A percentile compares a stretch with the other conserved stretches of the same genome.
These are phyloP conservation scores for Recurvirostra avosetta DNA, from an alignment of 2,113 vertebrate species.

Conservation along the genomic window DNA sequence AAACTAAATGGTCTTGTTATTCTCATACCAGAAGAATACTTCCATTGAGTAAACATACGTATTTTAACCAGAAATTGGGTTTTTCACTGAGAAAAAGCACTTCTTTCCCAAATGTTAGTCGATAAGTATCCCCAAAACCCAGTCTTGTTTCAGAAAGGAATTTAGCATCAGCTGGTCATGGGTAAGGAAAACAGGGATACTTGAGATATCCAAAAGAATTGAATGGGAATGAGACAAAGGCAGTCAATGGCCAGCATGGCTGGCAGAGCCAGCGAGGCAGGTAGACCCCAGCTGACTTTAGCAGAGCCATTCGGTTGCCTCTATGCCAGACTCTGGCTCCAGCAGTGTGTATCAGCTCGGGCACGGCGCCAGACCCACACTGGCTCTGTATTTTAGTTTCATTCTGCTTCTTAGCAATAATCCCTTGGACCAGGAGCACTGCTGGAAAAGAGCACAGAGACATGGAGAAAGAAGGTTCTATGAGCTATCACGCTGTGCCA, in stretches of 20 bases:
- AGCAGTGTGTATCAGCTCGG: not conserved
- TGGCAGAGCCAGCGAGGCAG: not conserved
- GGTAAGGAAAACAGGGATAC: not conserved
- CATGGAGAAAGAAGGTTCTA: not conserved
- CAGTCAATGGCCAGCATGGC: too few species aligned
- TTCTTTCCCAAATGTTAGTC: not conserved
- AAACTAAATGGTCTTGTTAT: not conserved
- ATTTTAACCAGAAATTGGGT: not conserved
- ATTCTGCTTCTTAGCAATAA: not conserved
- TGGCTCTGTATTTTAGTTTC: not conserved
- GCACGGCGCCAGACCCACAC: accelerated
- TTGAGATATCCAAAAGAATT: not conserved
- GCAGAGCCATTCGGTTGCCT: not conserved
- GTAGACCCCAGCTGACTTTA: not conserved
- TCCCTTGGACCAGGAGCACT: not conserved
- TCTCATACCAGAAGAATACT: not conserved
- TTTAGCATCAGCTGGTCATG: not conserved
- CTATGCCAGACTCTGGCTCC: not conserved
- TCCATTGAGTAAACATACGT: not conserved
- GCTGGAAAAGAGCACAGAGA: not conserved
- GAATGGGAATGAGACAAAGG: not conserved
- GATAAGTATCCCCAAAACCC: not conserved
- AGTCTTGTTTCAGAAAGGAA: not conserved
- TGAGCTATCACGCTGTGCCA: not conserved
- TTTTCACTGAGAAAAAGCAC: not conserved